Base-by-base conservation (phyloP, 2,113 vertebrate species). In the Triplophysa tibetana region DNA sequence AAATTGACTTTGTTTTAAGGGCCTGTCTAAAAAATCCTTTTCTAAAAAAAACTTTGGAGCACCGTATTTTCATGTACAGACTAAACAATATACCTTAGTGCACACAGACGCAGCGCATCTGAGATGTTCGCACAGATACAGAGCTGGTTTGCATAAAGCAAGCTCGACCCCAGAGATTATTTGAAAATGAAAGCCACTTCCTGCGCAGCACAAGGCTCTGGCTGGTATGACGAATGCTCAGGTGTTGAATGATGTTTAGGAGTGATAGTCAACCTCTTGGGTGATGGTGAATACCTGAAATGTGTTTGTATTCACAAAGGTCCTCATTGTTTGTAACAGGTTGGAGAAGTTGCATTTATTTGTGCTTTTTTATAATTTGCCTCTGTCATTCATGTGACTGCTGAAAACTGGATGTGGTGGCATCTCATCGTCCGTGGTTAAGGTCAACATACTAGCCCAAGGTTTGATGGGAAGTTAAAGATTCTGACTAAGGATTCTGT, bases 161-260 rank as follows among this genome's bases (percentile, higher is more conserved):
- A 74, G 70, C 54, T 74, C 52, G 3, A 16, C 26, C 69, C 68
- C 19, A 58, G 33, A 48, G 58, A n/a, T 75, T 16, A 63, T 75
- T 63, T 63, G 73, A 24, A 75, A 75, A 75, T 63, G 73, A 75
- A 75, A 75, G 73, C 73, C 38, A 75, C 70, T 74, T 74, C 70
- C 54, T 74, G 70, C 33, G 0, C 69, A 56, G 17, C 24, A 3
- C 70, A 41, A 13, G 12, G 29, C 26, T 33, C 3, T 29, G 33
- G 10, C 21, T 63, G 41, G 26, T 75, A 43, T 24, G 58, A 75
- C 26, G 38, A 24, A 45, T 29, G 23, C 56, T 75, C 60, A 62
- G 72, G 33, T 75, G 58, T 75, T 48, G 41, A 26, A 19, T 48
- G 38, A 43, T 70, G 24, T 56, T 13, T 56, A 33, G 10, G 50